These are phyloP conservation scores for Callipepla californica DNA, from an alignment of 2,113 vertebrate genomes.

Conservation along the genomic window DNA sequence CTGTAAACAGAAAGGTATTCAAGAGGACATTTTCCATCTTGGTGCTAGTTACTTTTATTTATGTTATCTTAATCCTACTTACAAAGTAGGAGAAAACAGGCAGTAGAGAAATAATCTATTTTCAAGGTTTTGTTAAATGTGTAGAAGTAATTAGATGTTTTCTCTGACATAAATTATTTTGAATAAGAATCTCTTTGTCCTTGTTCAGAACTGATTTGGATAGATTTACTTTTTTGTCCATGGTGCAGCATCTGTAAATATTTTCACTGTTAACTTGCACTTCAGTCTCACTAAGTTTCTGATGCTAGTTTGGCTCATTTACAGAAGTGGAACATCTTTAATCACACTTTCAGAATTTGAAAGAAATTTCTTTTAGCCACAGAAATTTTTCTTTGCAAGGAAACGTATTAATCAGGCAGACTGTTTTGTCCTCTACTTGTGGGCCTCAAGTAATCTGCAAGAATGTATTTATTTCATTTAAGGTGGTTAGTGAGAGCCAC, in stretches of 20 bases:
- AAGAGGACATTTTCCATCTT: not conserved
- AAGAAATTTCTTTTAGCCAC: not conserved
- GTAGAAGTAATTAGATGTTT: not conserved
- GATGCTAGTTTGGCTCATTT: not conserved
- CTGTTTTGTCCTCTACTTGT: not conserved
- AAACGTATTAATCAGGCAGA: not conserved
- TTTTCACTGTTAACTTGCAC: not conserved
- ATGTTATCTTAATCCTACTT: not conserved
- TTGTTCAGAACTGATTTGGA: not conserved
- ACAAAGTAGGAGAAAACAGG: not conserved
- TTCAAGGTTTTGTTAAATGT: not conserved
- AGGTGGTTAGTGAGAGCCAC: not conserved
- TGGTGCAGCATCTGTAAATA: not conserved
- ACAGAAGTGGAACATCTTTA: not conserved
- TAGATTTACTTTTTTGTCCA: not conserved
- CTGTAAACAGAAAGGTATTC: not conserved
- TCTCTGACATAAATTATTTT: not conserved
- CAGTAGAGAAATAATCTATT: not conserved
- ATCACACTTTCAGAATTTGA: not conserved
- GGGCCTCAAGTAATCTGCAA: not conserved
- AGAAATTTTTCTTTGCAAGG: not conserved
- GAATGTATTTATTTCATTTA: not conserved
- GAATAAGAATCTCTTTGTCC: not conserved
- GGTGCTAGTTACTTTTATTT: not conserved
- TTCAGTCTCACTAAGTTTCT: accelerated